phyloP scores from a whole-genome alignment of 2,113 vertebrate species.

The Myrmecophaga tridactyla region DNA sequence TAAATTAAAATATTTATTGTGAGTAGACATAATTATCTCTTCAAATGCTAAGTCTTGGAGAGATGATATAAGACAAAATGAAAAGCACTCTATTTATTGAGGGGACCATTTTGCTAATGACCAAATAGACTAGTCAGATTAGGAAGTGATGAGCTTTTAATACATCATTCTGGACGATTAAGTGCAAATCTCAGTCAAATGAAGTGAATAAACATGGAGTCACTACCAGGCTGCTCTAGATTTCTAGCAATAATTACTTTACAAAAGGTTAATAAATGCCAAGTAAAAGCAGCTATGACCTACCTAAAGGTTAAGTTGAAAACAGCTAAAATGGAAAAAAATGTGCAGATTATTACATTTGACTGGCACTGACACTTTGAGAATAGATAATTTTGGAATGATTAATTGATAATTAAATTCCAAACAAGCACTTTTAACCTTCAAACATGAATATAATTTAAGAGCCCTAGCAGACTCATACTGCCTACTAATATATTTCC shows the following conservation, averaged over 20 bases:
- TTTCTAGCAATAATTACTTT: constrained; percentile 44
- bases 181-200: constrained; percentile 13
- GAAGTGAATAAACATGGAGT: constrained; percentile 48
- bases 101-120: constrained; percentile 30
- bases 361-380: constrained; percentile 26
- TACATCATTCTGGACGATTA: constrained; percentile 12
- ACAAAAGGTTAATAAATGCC: constrained; percentile 58
- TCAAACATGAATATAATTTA: constrained; percentile 36
- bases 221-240: neutral
- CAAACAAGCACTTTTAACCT: constrained; percentile 24
- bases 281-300: constrained; percentile 44
- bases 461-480: neutral
- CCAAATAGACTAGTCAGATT: neutral
- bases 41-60: neutral
- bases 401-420: constrained; percentile 64
- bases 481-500: neutral
- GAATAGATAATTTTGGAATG: constrained; percentile 38
- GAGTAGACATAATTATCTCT: neutral
- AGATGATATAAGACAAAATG: neutral
- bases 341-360: constrained; percentile 34
- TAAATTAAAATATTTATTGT: constrained; percentile 31
- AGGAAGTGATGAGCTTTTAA: constrained; percentile 33
- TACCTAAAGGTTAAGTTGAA: constrained; percentile 52
- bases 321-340: constrained; percentile 44
- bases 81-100: neutral